Conservation (phyloP, 1,140 invertebrate genomes). For the Ceratosolen fusciceps region DNA sequence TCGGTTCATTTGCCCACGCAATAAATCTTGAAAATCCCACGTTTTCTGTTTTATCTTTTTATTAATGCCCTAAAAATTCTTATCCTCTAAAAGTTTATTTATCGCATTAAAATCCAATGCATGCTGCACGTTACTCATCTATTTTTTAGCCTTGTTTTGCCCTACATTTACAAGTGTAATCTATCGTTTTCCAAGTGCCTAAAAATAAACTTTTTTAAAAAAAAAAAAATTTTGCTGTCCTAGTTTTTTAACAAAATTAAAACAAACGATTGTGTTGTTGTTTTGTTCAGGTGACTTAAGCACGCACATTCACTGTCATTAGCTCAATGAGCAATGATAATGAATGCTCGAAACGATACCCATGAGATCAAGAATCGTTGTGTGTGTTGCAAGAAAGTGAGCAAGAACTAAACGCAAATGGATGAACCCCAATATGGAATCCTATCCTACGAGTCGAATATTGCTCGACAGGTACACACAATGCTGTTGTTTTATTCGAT, state of each 20-base stretch:
- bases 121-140: constrained; percentile 46
- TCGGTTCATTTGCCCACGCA: background rate
- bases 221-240: constrained; percentile 38
- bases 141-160: constrained; percentile 31
- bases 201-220: no score
- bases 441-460: constrained; percentile 67
- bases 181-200: constrained; percentile 37
- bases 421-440: constrained; percentile 70
- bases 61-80: constrained; percentile 13
- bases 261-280: constrained; percentile 67
- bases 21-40: constrained; percentile 14
- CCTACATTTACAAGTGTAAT: constrained; percentile 31
- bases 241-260: constrained; percentile 51
- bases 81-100: background rate
- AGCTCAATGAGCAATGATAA: constrained; percentile 49
- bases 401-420: constrained; percentile 70
- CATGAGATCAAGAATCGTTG: constrained; percentile 73
- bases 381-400: constrained; percentile 68
- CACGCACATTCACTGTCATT: constrained; percentile 72
- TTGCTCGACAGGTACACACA: constrained; percentile 70
- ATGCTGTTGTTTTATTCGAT: constrained; percentile 57
- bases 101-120: constrained; percentile 37
- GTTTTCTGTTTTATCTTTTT: constrained; percentile 13
- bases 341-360: constrained; percentile 67
- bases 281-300: constrained; percentile 74